Percentiles rank a stretch among this genome's conserved stretches.
These are phyloP conservation scores for Aegithalos caudatus DNA, from an alignment of 2,113 vertebrate genomes.

Conservation along the genomic window DNA sequence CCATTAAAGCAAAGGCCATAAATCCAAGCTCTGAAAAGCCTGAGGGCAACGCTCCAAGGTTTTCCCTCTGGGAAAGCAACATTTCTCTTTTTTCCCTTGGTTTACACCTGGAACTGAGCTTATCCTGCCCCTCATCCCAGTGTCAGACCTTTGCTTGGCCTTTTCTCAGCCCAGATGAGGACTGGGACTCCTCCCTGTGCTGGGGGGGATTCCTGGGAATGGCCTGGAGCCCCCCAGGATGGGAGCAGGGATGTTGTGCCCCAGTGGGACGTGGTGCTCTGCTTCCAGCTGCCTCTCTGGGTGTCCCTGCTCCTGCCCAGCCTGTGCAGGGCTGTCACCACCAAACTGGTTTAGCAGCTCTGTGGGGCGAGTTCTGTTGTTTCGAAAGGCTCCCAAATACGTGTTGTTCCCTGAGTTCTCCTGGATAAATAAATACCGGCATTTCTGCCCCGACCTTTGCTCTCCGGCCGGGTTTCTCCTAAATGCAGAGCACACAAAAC, in stretches of 20 bases:
- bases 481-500: conserved; percentile 46
- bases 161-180: not conserved
- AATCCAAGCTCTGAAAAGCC: not conserved
- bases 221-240: accelerated
- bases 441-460: conserved; percentile 68
- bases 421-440: conserved; percentile 62
- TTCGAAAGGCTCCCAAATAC: conserved; percentile 60
- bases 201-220: not conserved
- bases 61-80: not conserved
- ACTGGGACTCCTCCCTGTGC: accelerated
- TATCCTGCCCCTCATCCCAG: not conserved
- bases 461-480: conserved; percentile 57
- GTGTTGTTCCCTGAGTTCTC: not conserved
- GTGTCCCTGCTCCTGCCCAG: not conserved
- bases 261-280: accelerated
- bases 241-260: not conserved
- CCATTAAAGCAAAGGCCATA: not conserved
- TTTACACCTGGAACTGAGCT: not conserved
- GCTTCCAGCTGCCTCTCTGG: not conserved
- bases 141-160: not conserved
- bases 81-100: not conserved
- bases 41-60: accelerated
- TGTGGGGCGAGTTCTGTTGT: not conserved
- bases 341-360: conserved; percentile 68
- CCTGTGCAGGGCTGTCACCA: not conserved